Evolutionary conservation across 2,888 invertebrate genomes (phyloP), one percentile per base, ranked within the genome.

Genomic region (Standfussiana lucernea): DNA sequence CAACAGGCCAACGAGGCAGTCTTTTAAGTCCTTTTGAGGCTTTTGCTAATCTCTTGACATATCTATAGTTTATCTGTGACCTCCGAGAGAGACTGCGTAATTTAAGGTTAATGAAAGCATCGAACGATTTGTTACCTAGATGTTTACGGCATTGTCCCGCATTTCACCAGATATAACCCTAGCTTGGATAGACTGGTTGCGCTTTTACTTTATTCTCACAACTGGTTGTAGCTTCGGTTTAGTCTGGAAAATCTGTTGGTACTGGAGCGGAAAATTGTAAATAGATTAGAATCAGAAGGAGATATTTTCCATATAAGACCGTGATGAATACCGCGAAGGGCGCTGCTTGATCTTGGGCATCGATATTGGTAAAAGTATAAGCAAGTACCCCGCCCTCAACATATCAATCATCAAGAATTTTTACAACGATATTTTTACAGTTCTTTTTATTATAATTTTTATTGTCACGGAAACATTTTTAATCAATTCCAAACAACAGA

Each of bases 401-500:
- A 32, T 75, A 85, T 77, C 72, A 75, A 77, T 64, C 84, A 67
- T 40, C 42, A 42, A 35, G 21, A 76, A 40, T 73, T 68, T 64
- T 67, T 64, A 45, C 24, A 77, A 72, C 66, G 67, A 77, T 50
- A 79, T 74, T 62, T 62, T 47, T 64, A 82, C 66, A 59, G 70
- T 72, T 79, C n/a, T n/a, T 50, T 80, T 72, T 73, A 79, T 70
- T 75, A 69, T 71, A 75, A 76, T 80, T 79, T 79, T 85, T 83
- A 86, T 50, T 82, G 72, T 80, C 61, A 76, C 56, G 50, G 50
- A 68, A 73, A 79, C 66, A 68, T 79, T 77, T 83, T 79, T 79
- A 84, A 88, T 86, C 77, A 85, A 85, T 85, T 82, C 78, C 71
- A 75, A 81, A 85, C 84, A 82, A 88, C 79, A 64, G 83, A 88